These are phyloP conservation scores for Caenorhabditis macrosperma DNA, from an alignment of 2,888 invertebrate species.

Conservation along the genomic window DNA sequence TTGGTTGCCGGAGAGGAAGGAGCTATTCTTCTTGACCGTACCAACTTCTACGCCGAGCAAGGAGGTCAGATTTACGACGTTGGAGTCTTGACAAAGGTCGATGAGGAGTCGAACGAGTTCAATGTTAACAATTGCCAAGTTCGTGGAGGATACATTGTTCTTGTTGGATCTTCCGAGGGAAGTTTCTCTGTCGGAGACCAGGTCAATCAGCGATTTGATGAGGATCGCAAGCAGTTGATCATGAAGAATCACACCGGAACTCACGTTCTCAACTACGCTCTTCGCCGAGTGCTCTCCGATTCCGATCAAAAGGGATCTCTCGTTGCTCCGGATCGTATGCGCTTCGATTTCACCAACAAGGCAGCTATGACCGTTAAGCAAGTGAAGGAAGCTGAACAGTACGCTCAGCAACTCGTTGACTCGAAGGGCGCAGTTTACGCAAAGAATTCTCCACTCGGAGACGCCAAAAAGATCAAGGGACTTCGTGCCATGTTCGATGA, in stretches of 20 bases:
- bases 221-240: slow-evolving; percentile 88
- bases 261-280: slow-evolving; percentile 94
- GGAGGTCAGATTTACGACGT: slow-evolving; percentile 98
- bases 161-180: slow-evolving; percentile 92
- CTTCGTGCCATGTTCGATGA: slow-evolving; percentile 98
- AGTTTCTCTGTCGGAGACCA: slow-evolving; percentile 89
- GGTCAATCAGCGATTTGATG: slow-evolving; percentile 89
- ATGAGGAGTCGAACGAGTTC: slow-evolving; percentile 89
- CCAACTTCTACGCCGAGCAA: slow-evolving; percentile 98
- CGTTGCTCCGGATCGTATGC: slow-evolving; percentile 94
- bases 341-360: slow-evolving; percentile 97
- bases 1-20: slow-evolving; percentile 90
- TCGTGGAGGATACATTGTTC: slow-evolving; percentile 94
- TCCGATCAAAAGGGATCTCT: slow-evolving; percentile 86
- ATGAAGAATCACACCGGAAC: slow-evolving; percentile 99
- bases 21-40: slow-evolving; percentile 91
- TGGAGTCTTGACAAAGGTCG: slow-evolving; percentile 88
- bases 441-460: slow-evolving; percentile 88
- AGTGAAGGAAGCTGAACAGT: slow-evolving; percentile 88
- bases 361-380: slow-evolving; percentile 91
- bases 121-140: slow-evolving; percentile 94
- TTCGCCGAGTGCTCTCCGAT: slow-evolving; percentile 88
- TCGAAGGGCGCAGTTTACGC: slow-evolving; percentile 90
- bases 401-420: slow-evolving; percentile 87
- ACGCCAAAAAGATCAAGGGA: slow-evolving; percentile 93